phyloP scores from a whole-genome alignment of 2,113 vertebrate species.

The Poeciliopsis turrubarensis region DNA sequence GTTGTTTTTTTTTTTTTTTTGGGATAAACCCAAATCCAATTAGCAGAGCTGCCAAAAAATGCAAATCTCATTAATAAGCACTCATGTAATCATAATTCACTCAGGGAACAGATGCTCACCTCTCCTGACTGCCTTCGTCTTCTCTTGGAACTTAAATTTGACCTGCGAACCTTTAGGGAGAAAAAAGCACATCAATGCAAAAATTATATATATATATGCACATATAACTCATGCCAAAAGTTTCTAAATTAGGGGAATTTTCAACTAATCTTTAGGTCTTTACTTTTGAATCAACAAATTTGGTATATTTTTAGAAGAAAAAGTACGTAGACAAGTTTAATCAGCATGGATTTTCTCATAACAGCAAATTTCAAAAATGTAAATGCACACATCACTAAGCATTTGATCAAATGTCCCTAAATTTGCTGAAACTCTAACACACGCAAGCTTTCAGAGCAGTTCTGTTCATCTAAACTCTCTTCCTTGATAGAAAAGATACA shows the following conservation, averaged over 20 bases:
- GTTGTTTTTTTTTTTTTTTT: conserved; percentile 15
- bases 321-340: too few species aligned
- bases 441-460: too few species aligned
- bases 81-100: conserved; percentile 48
- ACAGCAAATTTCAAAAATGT: neutral
- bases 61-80: conserved; percentile 71
- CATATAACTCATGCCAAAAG: neutral
- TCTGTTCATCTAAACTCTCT: too few species aligned
- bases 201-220: neutral
- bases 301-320: neutral
- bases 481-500: too few species aligned
- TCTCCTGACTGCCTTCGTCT: conserved; percentile 87
- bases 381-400: neutral
- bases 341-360: neutral
- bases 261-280: too few species aligned
- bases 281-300: neutral
- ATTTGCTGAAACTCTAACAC: too few species aligned
- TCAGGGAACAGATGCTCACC: conserved; percentile 68
- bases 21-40: conserved; percentile 56
- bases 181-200: neutral
- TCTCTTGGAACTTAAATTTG: conserved; percentile 77
- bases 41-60: conserved; percentile 53
- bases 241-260: neutral
- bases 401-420: neutral
- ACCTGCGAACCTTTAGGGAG: conserved; percentile 29